These are phyloP conservation scores for Brachyopa scutellaris DNA, from an alignment of 2,888 invertebrate genomes.

Conservation along the genomic window DNA sequence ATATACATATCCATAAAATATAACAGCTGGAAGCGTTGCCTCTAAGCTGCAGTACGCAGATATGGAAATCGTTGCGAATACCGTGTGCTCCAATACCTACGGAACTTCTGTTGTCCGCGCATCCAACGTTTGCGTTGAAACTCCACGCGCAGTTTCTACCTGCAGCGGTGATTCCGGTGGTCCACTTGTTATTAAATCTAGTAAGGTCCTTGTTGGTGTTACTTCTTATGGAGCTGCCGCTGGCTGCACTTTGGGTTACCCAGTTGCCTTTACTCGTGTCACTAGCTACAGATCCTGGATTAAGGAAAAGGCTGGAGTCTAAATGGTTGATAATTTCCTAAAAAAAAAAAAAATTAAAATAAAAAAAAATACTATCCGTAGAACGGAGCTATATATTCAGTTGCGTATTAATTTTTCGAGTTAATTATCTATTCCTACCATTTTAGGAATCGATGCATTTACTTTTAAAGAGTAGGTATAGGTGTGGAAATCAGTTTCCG, in stretches of 20 bases:
- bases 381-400: no score
- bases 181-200: conserved; percentile 7
- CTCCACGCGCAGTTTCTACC: conserved; percentile 54
- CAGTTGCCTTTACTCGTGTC: conserved; percentile 75
- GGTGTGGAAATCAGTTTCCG: no score
- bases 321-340: no score
- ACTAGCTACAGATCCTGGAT: conserved; percentile 77
- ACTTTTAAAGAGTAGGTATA: no score
- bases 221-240: conserved; percentile 10
- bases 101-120: conserved; percentile 57
- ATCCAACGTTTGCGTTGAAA: conserved; percentile 72
- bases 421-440: no score
- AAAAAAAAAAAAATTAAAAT: no score
- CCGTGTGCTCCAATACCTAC: conserved; percentile 73
- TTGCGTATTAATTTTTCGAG: no score
- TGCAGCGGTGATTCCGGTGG: conserved; percentile 50
- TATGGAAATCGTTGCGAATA: conserved; percentile 75
- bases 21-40: conserved; percentile 56
- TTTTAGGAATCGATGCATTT: no score
- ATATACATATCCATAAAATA: background rate
- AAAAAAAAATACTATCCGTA: no score
- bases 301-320: conserved; percentile 72
- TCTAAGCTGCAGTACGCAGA: conserved; percentile 74
- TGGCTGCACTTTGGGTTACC: conserved; percentile 24
- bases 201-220: conserved; percentile 3